phyloP scores from a whole-genome alignment of 2,797 vertebrate genomes.

The Lutjanus argentimaculatus region DNA sequence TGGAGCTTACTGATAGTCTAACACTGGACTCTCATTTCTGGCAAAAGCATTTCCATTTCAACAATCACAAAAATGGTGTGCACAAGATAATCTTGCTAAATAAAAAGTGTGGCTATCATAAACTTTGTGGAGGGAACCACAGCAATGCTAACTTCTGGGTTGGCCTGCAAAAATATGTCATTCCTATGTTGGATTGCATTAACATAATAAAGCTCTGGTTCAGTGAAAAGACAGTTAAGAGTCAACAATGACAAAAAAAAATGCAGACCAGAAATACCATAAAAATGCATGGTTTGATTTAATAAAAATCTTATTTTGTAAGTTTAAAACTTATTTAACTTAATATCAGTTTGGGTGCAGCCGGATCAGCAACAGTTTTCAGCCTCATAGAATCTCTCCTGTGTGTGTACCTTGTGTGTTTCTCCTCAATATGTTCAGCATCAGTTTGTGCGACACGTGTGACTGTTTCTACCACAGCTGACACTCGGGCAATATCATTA shows the following conservation, averaged over 20 bases:
- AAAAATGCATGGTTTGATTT: neutral
- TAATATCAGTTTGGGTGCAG: neutral
- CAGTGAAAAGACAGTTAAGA: neutral
- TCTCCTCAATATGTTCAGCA: constrained; percentile 25
- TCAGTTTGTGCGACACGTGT: constrained; percentile 33
- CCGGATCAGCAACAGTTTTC: neutral
- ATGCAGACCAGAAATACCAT: neutral
- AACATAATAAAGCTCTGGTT: too few species aligned
- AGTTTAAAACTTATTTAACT: neutral
- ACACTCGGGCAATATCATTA: constrained; percentile 83
- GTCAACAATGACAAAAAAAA: neutral
- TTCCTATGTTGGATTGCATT: neutral
- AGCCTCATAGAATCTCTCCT: constrained; percentile 26
- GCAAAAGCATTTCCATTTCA: too few species aligned
- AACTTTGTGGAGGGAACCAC: too few species aligned
- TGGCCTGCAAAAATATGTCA: too few species aligned
- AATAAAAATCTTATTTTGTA: neutral
- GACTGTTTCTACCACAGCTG: constrained; percentile 51
- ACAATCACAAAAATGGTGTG: too few species aligned
- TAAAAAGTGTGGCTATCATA: too few species aligned
- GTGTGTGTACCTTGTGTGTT: constrained; percentile 18
- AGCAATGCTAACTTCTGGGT: too few species aligned
- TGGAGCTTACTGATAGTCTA: too few species aligned
- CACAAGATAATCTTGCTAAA: too few species aligned
- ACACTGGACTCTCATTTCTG: too few species aligned